These are phyloP conservation scores for Cuculus canorus DNA, from an alignment of 2,797 vertebrate genomes.

Conservation along the genomic window DNA sequence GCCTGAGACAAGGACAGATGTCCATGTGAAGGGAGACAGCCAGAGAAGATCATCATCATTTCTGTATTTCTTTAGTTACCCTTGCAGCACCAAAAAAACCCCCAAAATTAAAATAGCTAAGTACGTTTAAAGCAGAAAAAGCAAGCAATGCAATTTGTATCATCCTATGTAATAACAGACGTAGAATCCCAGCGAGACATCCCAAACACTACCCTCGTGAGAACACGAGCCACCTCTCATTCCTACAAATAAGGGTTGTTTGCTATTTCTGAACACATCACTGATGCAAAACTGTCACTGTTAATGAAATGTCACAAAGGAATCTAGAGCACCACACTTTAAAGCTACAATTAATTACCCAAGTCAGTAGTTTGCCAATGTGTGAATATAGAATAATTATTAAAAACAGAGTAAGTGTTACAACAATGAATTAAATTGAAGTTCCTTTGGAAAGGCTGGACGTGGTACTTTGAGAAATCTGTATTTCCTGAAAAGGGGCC, in stretches of 20 bases:
- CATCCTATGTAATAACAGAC: accelerated
- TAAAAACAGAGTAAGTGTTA: background rate
- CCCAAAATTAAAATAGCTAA: background rate
- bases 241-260: no score
- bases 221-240: background rate
- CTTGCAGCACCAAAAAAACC: background rate
- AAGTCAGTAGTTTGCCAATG: background rate
- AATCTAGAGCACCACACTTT: background rate
- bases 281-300: background rate
- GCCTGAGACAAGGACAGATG: background rate
- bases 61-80: background rate
- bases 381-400: background rate
- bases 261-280: background rate
- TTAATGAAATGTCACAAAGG: background rate
- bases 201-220: background rate
- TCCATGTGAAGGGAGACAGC: accelerated
- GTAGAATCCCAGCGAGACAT: background rate
- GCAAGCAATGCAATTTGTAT: background rate
- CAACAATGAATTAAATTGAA: background rate
- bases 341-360: background rate
- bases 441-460: background rate
- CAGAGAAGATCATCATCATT: accelerated
- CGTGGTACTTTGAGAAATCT: accelerated
- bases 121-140: background rate
- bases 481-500: background rate